phyloP scores from a whole-genome alignment of 2,113 vertebrate species.

The Actenoides lindsayi region DNA sequence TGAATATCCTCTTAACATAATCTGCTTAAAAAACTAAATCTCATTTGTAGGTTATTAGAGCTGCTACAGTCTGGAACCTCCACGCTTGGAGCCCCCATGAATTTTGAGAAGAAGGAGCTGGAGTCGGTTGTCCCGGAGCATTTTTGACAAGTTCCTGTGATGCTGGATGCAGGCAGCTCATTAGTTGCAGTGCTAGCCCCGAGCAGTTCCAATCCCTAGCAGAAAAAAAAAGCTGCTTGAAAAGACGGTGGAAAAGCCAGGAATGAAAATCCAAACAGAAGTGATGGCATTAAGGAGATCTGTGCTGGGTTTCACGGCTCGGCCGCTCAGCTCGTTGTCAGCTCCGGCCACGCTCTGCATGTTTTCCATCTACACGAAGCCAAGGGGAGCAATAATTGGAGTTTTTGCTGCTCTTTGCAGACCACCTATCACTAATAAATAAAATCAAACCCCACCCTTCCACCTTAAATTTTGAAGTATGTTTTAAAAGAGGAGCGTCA shows the following conservation, averaged over 20 bases:
- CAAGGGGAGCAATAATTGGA: not conserved
- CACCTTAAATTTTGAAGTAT: not conserved
- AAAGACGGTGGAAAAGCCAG: constrained; percentile 1
- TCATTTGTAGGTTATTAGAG: constrained; percentile 33
- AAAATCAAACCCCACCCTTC: not conserved
- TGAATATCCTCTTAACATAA: not conserved
- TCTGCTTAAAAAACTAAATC: constrained; percentile 41
- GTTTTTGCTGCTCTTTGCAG: not conserved
- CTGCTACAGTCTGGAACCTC: not conserved
- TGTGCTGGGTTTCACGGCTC: not conserved
- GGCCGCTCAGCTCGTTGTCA: not conserved
- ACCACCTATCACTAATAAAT: not conserved
- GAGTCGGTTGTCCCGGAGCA: not conserved
- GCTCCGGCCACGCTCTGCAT: not conserved
- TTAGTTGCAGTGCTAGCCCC: not conserved
- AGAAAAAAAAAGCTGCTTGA: not conserved
- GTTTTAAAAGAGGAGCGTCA: not conserved
- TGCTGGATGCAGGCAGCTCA: not conserved
- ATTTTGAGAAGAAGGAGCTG: not conserved
- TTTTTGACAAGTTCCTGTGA: not conserved
- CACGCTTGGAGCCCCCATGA: not conserved
- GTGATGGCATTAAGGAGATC: not conserved
- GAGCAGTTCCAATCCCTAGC: not conserved
- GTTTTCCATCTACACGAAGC: not conserved
- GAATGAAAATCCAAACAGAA: not conserved